Base-by-base conservation (phyloP, 2,113 vertebrate species). In the Indicator indicator region DNA sequence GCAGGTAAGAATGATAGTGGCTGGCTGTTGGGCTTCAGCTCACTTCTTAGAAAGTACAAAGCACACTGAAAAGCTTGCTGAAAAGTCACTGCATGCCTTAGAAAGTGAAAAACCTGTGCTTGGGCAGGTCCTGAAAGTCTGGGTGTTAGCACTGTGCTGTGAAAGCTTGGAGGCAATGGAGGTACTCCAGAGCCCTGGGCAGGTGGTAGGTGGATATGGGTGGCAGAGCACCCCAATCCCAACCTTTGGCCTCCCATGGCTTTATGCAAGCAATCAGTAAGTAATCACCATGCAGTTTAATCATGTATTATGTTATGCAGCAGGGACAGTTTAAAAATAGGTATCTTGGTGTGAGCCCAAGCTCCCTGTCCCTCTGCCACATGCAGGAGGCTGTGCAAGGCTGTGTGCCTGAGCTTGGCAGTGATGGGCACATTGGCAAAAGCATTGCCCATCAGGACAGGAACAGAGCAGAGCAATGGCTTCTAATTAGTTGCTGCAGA, bases 131-230 rank as follows among this genome's bases (percentile, higher is more conserved):
- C 38, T 36, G 63, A 33, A 50, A 70, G 11, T 7, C 79, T 46
- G 63, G 10, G 36, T 62, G 21, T 20, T 16, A 40, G 16, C 69
- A 30, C 3, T 0, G 0, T 0, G 0, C 15, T 12, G 2, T 1
- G 9, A 55, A 40, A 62, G 2, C 59, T 32, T 0, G 0, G 52
- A n/a, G 58, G 26, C 0, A 3, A 14, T 9, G 12, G 56, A 62
- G 56, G 20, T 70, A n/a, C 46, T 26, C 27, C 0, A 0, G 19
- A 38, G 46, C 19, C 33, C 40, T 4, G 5, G n/a, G 46, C 2
- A 7, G 65, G n/a, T 2, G 2, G 46, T 1, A 2, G 18, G 11
- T 24, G 40, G 27, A 7, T 3, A 11, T 5, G 54, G 48, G 54
- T 18, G 64, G 18, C 56, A 77, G 32, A 56, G 18, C n/a, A 50